A percentile compares a stretch with the other conserved stretches of the same genome.
Evolutionary conservation across 2,888 invertebrate species (phyloP).

Genomic region (Galeopsomyia nigrocyanea): DNA sequence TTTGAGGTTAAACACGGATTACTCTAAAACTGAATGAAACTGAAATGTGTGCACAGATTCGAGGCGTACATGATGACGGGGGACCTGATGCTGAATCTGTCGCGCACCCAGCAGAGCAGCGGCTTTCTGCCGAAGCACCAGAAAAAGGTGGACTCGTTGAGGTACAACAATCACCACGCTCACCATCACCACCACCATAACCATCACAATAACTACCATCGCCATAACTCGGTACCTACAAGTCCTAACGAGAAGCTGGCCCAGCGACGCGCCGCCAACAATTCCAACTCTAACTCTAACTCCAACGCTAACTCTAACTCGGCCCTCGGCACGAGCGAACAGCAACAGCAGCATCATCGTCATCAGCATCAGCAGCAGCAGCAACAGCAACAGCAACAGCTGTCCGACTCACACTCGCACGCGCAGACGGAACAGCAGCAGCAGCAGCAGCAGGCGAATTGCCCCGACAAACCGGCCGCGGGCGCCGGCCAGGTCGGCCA

Average conservation of each 20-base stretch:
- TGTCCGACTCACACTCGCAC: conserved; percentile 50
- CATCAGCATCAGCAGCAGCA: conserved; percentile 43
- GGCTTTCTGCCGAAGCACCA: conserved; percentile 74
- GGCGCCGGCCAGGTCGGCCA: conserved; percentile 35
- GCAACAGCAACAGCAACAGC: conserved; percentile 6
- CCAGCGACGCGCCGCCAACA: conserved; percentile 72
- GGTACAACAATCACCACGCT: conserved; percentile 74
- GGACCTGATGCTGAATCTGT: conserved; percentile 93
- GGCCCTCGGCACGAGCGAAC: conserved; percentile 71
- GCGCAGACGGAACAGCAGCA: conserved; percentile 64
- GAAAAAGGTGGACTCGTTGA: conserved; percentile 72
- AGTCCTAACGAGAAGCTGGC: conserved; percentile 74
- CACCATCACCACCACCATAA: conserved; percentile 69
- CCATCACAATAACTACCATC: conserved; percentile 71
- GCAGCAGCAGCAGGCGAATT: neutral
- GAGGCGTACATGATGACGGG: conserved; percentile 99
- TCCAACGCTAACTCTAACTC: conserved; percentile 71
- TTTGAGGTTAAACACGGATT: too few relatives aligned
- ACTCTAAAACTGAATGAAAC: too few relatives aligned
- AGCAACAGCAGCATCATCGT: conserved; percentile 51
- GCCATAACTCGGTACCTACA: conserved; percentile 78
- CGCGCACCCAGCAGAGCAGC: conserved; percentile 81
- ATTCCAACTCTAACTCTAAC: conserved; percentile 71
- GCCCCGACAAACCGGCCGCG: neutral
- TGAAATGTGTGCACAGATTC: conserved; percentile 73